These are phyloP conservation scores for Microcebus ravelobensis DNA, from an alignment of 2,113 vertebrate species.

Conservation along the genomic window DNA sequence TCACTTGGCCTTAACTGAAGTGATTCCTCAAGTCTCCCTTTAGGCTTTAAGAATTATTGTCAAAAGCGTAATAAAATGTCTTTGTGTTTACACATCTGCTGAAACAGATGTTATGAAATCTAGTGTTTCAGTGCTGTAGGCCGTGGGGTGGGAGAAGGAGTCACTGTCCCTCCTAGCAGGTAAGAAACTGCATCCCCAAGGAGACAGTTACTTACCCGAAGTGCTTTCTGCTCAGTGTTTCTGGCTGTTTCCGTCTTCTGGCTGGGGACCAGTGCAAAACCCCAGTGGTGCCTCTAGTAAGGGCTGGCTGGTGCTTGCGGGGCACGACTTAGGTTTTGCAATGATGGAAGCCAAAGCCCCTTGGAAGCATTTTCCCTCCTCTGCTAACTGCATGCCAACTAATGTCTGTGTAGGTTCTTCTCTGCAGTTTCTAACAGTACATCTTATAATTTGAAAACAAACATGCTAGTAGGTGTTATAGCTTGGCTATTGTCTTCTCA, in stretches of 20 bases:
- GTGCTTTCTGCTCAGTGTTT: background rate
- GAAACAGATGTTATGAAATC: background rate
- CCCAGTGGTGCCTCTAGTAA: background rate
- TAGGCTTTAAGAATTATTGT: background rate
- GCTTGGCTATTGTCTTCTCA: background rate
- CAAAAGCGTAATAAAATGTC: slow-evolving; percentile 11
- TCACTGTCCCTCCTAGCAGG: background rate
- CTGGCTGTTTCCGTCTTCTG: background rate
- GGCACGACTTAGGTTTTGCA: background rate
- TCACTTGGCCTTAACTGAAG: background rate
- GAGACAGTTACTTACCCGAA: background rate
- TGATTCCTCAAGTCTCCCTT: background rate
- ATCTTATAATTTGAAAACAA: background rate
- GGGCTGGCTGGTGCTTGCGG: background rate
- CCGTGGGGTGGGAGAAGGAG: background rate
- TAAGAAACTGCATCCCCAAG: background rate
- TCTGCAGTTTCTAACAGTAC: background rate
- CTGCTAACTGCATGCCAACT: background rate
- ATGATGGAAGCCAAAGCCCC: background rate
- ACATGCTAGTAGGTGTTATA: fast-evolving
- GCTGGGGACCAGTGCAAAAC: background rate
- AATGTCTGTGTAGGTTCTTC: background rate
- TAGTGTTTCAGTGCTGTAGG: background rate
- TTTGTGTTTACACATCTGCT: background rate
- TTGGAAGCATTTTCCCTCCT: background rate